These are phyloP conservation scores for Triplophysa tibetana DNA, from an alignment of 2,113 vertebrate genomes.

Conservation along the genomic window DNA sequence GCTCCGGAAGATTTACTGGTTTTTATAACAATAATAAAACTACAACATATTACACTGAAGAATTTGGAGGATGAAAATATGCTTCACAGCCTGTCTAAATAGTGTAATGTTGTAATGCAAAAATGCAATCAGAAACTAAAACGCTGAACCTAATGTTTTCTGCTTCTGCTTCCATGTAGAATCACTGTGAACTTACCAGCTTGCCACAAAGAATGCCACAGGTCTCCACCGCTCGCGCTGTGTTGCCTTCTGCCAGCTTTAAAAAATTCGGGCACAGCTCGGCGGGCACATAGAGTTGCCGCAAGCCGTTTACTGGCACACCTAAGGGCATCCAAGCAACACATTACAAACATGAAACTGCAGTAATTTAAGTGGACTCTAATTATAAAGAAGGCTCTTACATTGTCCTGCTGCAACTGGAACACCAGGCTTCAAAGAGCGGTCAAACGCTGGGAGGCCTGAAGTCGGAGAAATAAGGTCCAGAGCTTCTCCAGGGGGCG, in stretches of 20 bases:
- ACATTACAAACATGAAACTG: neutral
- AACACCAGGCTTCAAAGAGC: constrained; percentile 86
- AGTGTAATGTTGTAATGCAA: no score
- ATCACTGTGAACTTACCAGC: constrained; percentile 76
- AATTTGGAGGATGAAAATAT: no score
- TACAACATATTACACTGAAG: no score
- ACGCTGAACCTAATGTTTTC: no score
- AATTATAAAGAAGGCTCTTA: constrained; percentile 75
- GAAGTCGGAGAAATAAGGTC: constrained; percentile 53
- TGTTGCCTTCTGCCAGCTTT: constrained; percentile 88
- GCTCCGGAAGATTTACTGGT: neutral
- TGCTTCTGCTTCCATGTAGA: no score
- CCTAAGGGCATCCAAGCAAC: constrained; percentile 63
- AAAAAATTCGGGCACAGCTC: constrained; percentile 89
- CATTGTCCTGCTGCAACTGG: constrained; percentile 62
- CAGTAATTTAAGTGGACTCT: no score
- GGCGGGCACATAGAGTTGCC: constrained; percentile 82
- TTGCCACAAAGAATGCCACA: constrained; percentile 96
- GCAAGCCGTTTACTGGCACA: constrained; percentile 78
- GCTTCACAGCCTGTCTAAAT: no score
- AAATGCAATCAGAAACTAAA: no score
- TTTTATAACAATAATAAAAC: no score
- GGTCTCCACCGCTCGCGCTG: constrained; percentile 85
- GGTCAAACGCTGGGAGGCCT: constrained; percentile 79
- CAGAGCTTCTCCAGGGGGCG: constrained; percentile 57